Evolutionary conservation across 2,797 vertebrate species (phyloP), one percentile per base, ranked within the genome.

Genomic region (Zenarchopterus dispar): DNA sequence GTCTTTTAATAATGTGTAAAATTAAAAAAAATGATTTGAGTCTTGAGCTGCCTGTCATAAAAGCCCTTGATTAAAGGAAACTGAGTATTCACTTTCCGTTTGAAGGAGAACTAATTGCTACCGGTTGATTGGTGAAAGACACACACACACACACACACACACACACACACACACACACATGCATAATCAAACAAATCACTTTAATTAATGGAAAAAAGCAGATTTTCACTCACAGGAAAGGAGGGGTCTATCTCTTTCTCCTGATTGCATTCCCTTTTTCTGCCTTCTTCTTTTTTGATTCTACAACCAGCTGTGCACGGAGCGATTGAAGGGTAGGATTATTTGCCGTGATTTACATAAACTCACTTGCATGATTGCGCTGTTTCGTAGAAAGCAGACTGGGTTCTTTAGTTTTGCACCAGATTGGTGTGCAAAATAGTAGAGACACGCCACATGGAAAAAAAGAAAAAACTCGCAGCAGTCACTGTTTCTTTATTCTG

Each of bases 341-440:
- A 62, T 62, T 70, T 67, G 53, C 60, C 62, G 54, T 84, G 68
- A 84, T 88, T 85, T 87, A 51, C 75, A 86, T 82, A 39, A 50
- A 55, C 49, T 70, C 54, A 4, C 33, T 47, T 8, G 1, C 42
- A 36, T 64, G 33, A 54, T 66, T 79, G 39, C 42, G n/a, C 44
- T 8, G 26, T 39, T 26, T 13, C 36, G 49, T 26, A 2, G 17
- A 43, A n/a, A 59, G 33, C 43, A 57, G 22, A 50, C 28, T 48
- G 19, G 44, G 68, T 46, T 58, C 3, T 11, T 4, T 7, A 47
- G 15, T 6, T 47, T 51, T 57, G 43, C 15, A 43, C 31, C 44
- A 41, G 58, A 22, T 59, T 13, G n/a, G 52, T 28, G 17, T 43
- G 18, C 15, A 11, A 24, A 26, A 31, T 16, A 19, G 17, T 47